These are phyloP conservation scores for Drosophila lacertosa DNA, from an alignment of 1,140 invertebrate genomes.

Conservation along the genomic window DNA sequence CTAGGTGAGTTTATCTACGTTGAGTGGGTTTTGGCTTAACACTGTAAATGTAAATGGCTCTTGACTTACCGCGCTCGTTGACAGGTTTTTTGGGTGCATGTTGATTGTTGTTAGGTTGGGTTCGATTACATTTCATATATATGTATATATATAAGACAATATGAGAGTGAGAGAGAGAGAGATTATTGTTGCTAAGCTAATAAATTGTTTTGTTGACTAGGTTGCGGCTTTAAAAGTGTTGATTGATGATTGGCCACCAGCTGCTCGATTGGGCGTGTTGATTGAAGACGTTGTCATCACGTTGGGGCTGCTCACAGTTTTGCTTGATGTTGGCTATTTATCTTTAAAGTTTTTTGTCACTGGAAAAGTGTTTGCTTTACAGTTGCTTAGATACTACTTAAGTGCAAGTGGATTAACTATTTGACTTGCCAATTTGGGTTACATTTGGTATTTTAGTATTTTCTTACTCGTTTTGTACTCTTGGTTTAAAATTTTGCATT, in stretches of 20 bases:
- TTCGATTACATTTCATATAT: conserved; percentile 33
- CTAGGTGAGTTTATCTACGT: conserved; percentile 41
- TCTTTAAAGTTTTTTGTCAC: conserved; percentile 41
- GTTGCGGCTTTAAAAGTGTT: conserved; percentile 41
- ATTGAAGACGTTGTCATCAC: conserved; percentile 49
- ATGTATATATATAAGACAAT: no score
- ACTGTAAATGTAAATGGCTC: conserved; percentile 58
- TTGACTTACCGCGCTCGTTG: conserved; percentile 77
- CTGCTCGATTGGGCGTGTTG: conserved; percentile 49
- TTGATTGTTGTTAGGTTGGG: conserved; percentile 64
- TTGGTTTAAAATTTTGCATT: conserved; percentile 77
- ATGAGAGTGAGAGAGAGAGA: conserved; percentile 43
- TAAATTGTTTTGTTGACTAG: conserved; percentile 29
- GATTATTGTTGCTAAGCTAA: conserved; percentile 35
- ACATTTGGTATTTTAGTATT: conserved; percentile 18
- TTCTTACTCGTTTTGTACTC: conserved; percentile 65
- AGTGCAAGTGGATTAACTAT: conserved; percentile 19
- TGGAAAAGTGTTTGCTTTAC: conserved; percentile 80
- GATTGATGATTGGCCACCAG: conserved; percentile 60
- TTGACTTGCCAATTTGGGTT: conserved; percentile 58
- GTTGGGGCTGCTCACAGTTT: conserved; percentile 57
- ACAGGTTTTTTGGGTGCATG: conserved; percentile 57
- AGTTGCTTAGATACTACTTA: conserved; percentile 49
- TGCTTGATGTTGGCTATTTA: conserved; percentile 48
- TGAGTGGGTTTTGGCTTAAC: conserved; percentile 34